Evolutionary conservation across 2,888 invertebrate genomes (phyloP).

Genomic region (Parnassius apollo): DNA sequence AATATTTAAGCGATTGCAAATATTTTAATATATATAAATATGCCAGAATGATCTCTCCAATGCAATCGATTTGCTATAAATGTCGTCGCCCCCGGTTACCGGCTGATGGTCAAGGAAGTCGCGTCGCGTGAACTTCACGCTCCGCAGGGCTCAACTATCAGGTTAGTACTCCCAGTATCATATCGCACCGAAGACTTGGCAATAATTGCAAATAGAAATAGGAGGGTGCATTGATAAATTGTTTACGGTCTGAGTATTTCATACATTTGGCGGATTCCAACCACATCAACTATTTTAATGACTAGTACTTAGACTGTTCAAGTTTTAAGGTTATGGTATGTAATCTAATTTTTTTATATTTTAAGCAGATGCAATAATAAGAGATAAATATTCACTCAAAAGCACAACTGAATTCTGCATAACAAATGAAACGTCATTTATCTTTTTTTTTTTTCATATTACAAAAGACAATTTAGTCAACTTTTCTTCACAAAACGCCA

Average conservation of each 20-base stretch:
- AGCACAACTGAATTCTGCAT: no score
- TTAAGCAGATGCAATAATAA: no score
- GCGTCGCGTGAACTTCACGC: conserved; percentile 42
- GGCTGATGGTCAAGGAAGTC: conserved; percentile 34
- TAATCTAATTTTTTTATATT: no score
- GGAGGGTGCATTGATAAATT: background rate
- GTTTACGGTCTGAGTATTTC: background rate
- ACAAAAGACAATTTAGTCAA: no score
- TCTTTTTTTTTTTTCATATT: no score
- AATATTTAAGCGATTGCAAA: conserved; percentile 1
- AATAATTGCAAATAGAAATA: background rate
- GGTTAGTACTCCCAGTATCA: conserved; percentile 18
- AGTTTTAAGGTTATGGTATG: no score
- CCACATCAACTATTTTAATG: no score
- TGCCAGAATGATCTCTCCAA: conserved; percentile 23
- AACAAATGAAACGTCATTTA: no score
- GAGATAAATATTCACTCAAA: no score
- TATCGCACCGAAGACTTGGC: background rate
- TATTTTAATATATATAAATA: conserved; percentile 11
- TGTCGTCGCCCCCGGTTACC: conserved; percentile 24
- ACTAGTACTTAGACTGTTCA: no score
- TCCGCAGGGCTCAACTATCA: conserved; percentile 33
- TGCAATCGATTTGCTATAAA: conserved; percentile 29
- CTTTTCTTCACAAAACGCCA: no score
- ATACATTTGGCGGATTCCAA: no score